Conservation (phyloP, 1,140 invertebrate species). For the Lepidurus packardi region DNA sequence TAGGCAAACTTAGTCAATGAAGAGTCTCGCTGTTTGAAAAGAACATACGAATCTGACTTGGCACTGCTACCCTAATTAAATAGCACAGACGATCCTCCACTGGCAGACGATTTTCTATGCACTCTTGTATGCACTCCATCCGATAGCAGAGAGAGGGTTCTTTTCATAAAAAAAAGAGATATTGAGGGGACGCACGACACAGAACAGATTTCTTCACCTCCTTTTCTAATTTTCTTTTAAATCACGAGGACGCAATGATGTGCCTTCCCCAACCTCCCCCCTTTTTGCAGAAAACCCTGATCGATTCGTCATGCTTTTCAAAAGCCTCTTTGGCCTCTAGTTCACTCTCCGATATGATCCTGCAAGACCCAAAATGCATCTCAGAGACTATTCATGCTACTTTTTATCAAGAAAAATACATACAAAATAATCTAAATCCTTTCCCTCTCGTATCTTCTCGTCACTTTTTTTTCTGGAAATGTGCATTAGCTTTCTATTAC, state of each 20-base stretch:
- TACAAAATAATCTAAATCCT: background rate
- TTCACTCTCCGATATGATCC: background rate
- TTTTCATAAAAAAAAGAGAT: background rate
- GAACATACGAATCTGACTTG: background rate
- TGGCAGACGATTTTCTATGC: background rate
- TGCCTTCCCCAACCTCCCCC: background rate
- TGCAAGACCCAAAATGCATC: background rate
- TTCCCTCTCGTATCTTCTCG: background rate
- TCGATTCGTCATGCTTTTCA: background rate
- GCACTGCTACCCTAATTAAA: slow-evolving; percentile 11
- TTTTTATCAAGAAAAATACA: background rate
- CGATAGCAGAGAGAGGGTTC: background rate
- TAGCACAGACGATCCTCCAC: background rate
- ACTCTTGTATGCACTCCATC: slow-evolving; percentile 3
- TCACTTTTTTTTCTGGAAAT: background rate
- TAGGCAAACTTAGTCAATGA: background rate
- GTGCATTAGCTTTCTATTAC: slow-evolving; percentile 22
- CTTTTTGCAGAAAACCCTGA: background rate
- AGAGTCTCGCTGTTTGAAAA: background rate
- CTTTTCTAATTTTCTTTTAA: slow-evolving; percentile 16
- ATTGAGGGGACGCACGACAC: background rate
- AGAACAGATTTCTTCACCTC: background rate
- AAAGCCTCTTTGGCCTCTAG: no score
- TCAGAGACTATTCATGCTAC: background rate
- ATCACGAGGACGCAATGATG: background rate